Conservation (phyloP, 2,797 vertebrate species). For the Tapera naevia region DNA sequence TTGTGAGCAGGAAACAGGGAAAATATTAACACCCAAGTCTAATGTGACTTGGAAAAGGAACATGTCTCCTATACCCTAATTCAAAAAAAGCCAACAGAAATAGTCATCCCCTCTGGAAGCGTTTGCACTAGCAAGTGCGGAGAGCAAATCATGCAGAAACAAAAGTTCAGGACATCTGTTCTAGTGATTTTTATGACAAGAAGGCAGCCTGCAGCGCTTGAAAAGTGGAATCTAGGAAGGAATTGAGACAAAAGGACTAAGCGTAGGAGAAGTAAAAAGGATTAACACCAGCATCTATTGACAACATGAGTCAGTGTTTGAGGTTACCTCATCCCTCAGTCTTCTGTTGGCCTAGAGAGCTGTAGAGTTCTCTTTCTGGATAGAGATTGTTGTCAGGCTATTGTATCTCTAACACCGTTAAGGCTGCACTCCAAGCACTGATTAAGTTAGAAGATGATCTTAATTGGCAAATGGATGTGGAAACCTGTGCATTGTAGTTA, state of each 20-base stretch:
- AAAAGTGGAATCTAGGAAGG: not conserved
- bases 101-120: not conserved
- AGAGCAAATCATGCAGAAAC: not conserved
- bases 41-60: not conserved
- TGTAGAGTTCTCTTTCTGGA: not conserved
- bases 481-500: not conserved
- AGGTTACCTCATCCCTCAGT: not conserved
- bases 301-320: not conserved
- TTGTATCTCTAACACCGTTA: not conserved
- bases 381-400: not conserved
- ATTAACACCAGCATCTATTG: not conserved
- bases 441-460: not conserved
- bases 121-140: not conserved
- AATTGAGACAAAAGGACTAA: not conserved
- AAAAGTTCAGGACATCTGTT: not conserved
- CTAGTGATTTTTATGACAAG: not conserved
- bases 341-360: not conserved
- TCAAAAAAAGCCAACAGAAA: not conserved
- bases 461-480: not conserved
- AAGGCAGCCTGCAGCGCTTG: not conserved
- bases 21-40: not conserved
- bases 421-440: not conserved
- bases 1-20: not conserved
- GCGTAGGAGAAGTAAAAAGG: not conserved
- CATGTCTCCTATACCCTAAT: not conserved